Percentiles rank a stretch among this genome's conserved stretches.
phyloP scores from a whole-genome alignment of 2,797 vertebrate species.

The Poeciliopsis turneri region DNA sequence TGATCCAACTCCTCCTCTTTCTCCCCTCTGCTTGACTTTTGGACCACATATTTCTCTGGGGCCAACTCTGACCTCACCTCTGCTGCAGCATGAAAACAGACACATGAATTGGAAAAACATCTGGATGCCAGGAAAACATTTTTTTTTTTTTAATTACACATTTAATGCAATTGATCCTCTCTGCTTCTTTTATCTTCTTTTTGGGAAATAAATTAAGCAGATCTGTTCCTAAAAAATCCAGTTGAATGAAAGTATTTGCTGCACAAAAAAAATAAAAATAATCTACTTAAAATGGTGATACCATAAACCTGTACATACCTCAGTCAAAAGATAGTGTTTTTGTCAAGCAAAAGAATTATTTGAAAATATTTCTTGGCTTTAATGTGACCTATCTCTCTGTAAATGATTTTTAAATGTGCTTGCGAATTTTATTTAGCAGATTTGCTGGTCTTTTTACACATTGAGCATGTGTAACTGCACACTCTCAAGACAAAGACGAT shows the following conservation, averaged over 20 bases:
- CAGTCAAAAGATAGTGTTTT: background rate
- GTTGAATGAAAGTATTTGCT: background rate
- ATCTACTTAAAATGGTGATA: background rate
- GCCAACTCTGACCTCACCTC: slow-evolving; percentile 78
- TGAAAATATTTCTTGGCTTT: background rate
- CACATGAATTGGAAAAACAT: slow-evolving; percentile 71
- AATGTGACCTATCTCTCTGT: background rate
- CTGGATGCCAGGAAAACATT: slow-evolving; percentile 71
- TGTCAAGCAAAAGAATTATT: background rate
- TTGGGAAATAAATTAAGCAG: background rate
- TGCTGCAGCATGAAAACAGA: slow-evolving; percentile 65
- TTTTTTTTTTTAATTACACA: slow-evolving; percentile 40
- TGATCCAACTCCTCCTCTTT: background rate
- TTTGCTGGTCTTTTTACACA: no score
- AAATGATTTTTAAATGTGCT: no score
- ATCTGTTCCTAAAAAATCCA: slow-evolving; percentile 1
- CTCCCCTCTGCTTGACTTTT: slow-evolving; percentile 25
- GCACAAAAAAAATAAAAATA: background rate
- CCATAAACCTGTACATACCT: background rate
- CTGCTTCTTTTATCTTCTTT: slow-evolving; percentile 22
- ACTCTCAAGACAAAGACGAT: no score
- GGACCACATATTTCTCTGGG: slow-evolving; percentile 41
- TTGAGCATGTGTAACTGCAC: background rate
- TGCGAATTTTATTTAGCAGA: no score
- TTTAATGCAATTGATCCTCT: slow-evolving; percentile 35